A percentile compares a stretch with the other conserved stretches of the same genome.
These are phyloP conservation scores for Drosophila serrata DNA, from an alignment of 1,140 invertebrate species.

Conservation along the genomic window DNA sequence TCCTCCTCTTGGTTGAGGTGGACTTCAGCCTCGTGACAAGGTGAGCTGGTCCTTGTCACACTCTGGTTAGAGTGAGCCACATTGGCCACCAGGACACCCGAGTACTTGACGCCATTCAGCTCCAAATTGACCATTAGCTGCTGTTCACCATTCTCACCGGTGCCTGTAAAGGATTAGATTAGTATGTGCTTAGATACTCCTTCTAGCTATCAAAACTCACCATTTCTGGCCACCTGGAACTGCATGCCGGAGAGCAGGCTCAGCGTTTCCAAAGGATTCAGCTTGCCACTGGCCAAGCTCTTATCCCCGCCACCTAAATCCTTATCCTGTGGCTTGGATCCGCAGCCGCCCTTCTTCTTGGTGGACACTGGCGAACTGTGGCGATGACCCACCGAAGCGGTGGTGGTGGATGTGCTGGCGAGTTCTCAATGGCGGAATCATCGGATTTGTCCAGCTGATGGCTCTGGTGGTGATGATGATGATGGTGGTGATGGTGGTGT, in stretches of 20 bases:
- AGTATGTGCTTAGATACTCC: not conserved
- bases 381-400: slow-evolving; percentile 63
- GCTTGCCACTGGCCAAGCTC: slow-evolving; percentile 24
- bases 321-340: slow-evolving; percentile 62
- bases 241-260: slow-evolving; percentile 88
- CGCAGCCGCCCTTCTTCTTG: slow-evolving; percentile 63
- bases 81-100: slow-evolving; percentile 94
- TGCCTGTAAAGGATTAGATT: slow-evolving; percentile 86
- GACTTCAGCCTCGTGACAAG: slow-evolving; percentile 16
- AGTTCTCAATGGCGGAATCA: slow-evolving; percentile 82
- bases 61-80: slow-evolving; percentile 69
- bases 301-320: slow-evolving; percentile 20
- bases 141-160: slow-evolving; percentile 91
- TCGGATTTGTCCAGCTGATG: slow-evolving; percentile 80
- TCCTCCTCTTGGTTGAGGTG: slow-evolving; percentile 7
- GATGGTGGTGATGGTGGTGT: slow-evolving; percentile 48
- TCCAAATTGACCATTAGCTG: slow-evolving; percentile 98
- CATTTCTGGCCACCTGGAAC: slow-evolving; percentile 95
- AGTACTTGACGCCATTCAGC: slow-evolving; percentile 96
- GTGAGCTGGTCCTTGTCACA: slow-evolving; percentile 20
- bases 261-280: slow-evolving; percentile 69
- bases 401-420: slow-evolving; percentile 77
- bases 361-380: slow-evolving; percentile 80
- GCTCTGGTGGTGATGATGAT: slow-evolving; percentile 68
- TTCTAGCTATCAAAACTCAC: slow-evolving; percentile 86